A percentile compares a stretch with the other conserved stretches of the same genome.
These are phyloP conservation scores for Nasonia oneida DNA, from an alignment of 2,888 invertebrate genomes.

Conservation along the genomic window DNA sequence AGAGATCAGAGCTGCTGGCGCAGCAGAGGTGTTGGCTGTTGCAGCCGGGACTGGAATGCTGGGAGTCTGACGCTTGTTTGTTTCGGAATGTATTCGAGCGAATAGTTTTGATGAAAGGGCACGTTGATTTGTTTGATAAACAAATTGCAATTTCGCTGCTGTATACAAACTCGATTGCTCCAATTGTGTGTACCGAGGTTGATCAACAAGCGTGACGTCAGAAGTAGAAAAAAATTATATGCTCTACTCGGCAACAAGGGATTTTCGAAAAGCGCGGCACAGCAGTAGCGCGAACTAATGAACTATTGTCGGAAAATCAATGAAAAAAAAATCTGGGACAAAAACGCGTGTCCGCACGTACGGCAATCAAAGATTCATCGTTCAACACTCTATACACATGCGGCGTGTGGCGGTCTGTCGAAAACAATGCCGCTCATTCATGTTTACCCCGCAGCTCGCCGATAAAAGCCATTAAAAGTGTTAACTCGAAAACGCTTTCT, in stretches of 20 bases:
- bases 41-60: neutral
- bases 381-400: neutral
- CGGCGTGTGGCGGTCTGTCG: neutral
- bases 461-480: neutral
- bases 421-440: neutral
- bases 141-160: too few relatives aligned
- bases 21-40: neutral
- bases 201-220: too few relatives aligned
- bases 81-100: constrained; percentile 1
- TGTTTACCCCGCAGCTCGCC: neutral
- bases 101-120: neutral
- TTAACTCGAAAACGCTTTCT: neutral
- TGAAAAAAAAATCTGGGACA: constrained; percentile 1
- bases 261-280: neutral
- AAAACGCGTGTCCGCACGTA: neutral
- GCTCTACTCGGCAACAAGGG: too few relatives aligned
- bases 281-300: neutral
- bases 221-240: too few relatives aligned
- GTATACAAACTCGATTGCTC: too few relatives aligned
- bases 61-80: neutral
- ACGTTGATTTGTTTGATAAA: too few relatives aligned
- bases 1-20: neutral
- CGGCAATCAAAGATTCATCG: neutral
- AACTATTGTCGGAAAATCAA: neutral
- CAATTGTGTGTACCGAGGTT: too few relatives aligned